Evolutionary conservation across 2,113 vertebrate genomes (phyloP).

Genomic region (Dromaius novaehollandiae): DNA sequence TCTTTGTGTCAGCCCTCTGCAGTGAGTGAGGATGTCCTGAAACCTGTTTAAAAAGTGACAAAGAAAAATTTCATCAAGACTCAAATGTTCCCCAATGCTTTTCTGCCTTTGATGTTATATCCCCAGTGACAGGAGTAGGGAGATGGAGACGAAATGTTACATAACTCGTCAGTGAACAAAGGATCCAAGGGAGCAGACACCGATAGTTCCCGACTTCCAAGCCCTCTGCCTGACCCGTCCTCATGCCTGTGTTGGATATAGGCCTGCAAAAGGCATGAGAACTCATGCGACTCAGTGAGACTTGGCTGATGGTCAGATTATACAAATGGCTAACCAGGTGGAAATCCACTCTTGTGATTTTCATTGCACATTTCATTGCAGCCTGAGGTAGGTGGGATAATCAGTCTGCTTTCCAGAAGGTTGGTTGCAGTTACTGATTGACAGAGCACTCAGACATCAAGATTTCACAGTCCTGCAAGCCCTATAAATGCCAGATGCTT

Average conservation of each 20-base stretch:
- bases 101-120: neutral
- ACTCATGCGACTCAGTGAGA: accelerated
- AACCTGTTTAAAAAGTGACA: neutral
- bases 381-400: neutral
- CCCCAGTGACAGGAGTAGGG: neutral
- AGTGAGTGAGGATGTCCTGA: neutral
- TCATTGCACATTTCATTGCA: neutral
- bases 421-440: constrained; percentile 51
- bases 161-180: accelerated
- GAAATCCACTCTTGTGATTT: neutral
- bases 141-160: neutral
- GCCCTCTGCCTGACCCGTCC: neutral
- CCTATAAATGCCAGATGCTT: neutral
- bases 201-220: neutral
- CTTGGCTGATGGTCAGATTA: neutral
- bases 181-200: neutral
- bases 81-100: neutral
- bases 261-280: neutral
- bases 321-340: neutral
- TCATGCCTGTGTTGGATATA: accelerated
- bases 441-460: constrained; percentile 2
- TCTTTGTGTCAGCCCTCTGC: neutral
- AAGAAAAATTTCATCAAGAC: neutral
- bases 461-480: neutral
- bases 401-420: neutral